A percentile compares a stretch with the other conserved stretches of the same genome.
phyloP scores from a whole-genome alignment of 2,113 vertebrate species.

The Leucosticte australis region DNA sequence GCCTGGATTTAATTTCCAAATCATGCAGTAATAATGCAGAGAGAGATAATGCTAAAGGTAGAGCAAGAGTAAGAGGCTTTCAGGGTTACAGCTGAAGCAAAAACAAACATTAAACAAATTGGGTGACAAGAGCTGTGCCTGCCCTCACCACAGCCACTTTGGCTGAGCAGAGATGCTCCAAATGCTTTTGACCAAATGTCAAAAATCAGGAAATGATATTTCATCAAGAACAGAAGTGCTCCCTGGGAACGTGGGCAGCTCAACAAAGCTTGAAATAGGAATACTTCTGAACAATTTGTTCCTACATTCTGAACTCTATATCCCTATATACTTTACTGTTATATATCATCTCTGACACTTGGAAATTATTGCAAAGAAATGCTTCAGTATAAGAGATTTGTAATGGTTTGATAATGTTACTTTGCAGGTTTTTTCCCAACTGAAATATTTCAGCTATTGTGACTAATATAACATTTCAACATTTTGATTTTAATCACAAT shows the following conservation, averaged over 20 bases:
- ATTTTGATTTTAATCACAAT: constrained; percentile 5
- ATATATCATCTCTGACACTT: constrained; percentile 37
- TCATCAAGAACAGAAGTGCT: constrained; percentile 12
- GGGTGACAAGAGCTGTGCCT: neutral
- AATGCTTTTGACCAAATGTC: constrained; percentile 12
- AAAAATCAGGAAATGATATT: constrained; percentile 18
- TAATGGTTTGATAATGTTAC: neutral
- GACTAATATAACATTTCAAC: neutral
- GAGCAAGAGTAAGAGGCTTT: neutral
- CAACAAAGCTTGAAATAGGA: constrained; percentile 42
- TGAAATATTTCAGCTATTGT: constrained; percentile 3
- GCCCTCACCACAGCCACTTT: neutral
- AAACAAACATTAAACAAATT: constrained; percentile 26
- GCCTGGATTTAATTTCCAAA: neutral
- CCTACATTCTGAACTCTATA: constrained; percentile 20
- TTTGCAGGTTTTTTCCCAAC: neutral
- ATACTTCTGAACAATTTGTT: constrained; percentile 56
- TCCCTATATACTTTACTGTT: constrained; percentile 19
- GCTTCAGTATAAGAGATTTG: neutral
- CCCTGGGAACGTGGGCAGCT: constrained; percentile 4
- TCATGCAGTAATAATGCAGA: neutral
- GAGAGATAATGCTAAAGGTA: neutral
- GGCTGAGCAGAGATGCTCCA: neutral
- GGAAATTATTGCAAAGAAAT: constrained; percentile 13
- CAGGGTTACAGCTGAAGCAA: constrained; percentile 11